phyloP scores from a whole-genome alignment of 2,888 invertebrate species.

The Cyaniris semiargus region DNA sequence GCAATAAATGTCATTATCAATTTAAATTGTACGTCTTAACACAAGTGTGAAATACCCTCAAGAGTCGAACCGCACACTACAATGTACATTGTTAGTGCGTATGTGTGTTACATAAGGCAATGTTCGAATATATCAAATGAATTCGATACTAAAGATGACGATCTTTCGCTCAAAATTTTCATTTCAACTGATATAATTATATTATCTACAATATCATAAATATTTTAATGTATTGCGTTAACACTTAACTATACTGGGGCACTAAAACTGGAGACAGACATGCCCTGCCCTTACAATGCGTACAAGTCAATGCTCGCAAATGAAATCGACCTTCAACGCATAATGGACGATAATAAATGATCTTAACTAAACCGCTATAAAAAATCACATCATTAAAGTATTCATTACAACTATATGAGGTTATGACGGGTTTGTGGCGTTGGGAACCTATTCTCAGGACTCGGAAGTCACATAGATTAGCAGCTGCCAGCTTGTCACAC shows the following conservation, averaged over 20 bases:
- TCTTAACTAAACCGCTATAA: constrained; percentile 33
- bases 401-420: constrained; percentile 29
- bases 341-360: constrained; percentile 41
- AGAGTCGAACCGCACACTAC: constrained; percentile 26
- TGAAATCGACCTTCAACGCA: constrained; percentile 63
- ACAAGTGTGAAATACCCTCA: constrained; percentile 17
- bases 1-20: not conserved
- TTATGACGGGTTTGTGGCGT: not conserved
- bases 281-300: not conserved
- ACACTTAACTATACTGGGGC: not conserved
- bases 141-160: not conserved
- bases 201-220: not conserved
- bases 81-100: constrained; percentile 9
- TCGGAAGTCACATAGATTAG: not conserved
- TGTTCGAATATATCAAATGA: constrained; percentile 52
- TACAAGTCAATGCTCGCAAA: constrained; percentile 53
- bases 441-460: not conserved
- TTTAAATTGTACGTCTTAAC: not conserved
- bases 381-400: constrained; percentile 27
- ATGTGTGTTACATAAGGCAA: constrained; percentile 43
- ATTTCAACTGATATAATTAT: not conserved
- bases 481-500: not conserved
- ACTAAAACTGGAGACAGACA: not conserved
- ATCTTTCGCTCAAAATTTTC: not conserved
- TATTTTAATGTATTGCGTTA: not conserved